These are phyloP conservation scores for Pseudachorutes palmiensis DNA, from an alignment of 1,140 invertebrate species.

Conservation along the genomic window DNA sequence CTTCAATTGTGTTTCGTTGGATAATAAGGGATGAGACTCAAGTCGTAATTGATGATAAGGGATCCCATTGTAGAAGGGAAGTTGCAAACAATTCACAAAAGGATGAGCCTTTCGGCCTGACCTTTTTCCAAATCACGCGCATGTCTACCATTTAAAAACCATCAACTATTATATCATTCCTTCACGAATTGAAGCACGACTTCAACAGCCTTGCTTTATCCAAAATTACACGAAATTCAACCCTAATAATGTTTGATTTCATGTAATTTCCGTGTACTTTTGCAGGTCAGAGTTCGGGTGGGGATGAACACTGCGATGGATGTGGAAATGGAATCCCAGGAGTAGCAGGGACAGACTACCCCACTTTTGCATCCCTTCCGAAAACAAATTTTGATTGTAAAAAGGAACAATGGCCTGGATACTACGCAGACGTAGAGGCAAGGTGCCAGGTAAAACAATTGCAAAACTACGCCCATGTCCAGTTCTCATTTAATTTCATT, in stretches of 20 bases:
- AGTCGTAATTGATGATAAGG: no score
- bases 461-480: not conserved
- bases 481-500: not conserved
- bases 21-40: no score
- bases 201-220: no score
- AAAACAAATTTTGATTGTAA: constrained; percentile 44
- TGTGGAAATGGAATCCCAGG: constrained; percentile 40
- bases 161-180: no score
- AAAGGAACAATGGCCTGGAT: constrained; percentile 45
- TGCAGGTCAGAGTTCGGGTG: not conserved
- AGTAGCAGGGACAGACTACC: constrained; percentile 46
- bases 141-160: no score
- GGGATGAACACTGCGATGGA: constrained; percentile 20
- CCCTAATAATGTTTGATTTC: not conserved
- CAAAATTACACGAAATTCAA: no score
- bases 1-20: no score
- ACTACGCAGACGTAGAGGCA: constrained; percentile 46
- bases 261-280: not conserved
- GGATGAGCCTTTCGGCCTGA: no score
- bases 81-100: no score
- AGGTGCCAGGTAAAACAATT: constrained; percentile 44
- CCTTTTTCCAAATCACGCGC: no score
- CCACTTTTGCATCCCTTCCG: constrained; percentile 43
- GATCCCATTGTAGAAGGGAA: no score
- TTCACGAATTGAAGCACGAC: no score